Evolutionary conservation across 2,888 invertebrate genomes (phyloP), one percentile per base, ranked within the genome.

Genomic region (Steinernema scapterisci): DNA sequence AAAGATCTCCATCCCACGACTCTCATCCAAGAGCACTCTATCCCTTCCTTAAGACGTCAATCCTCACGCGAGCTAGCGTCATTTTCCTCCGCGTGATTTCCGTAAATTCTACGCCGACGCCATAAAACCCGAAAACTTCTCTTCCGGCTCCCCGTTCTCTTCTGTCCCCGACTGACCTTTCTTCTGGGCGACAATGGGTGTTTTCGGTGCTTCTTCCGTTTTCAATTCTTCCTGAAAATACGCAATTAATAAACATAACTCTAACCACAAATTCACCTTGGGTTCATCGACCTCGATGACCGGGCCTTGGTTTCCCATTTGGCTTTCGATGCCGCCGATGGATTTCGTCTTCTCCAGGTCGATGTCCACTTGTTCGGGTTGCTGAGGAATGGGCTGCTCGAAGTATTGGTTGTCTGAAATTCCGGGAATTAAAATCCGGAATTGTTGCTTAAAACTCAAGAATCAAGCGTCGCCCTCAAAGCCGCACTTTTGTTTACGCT

Each of bases 351-450:
- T 63, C 31, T 63, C 63, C 31, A 63, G 27, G 19, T 63, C 63
- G 63, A 63, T 63, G 27, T 63, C 63, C 16, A 63, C 3, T 38
- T 63, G 63, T 31, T 63, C 63, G 63, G 63, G 63, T 23, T 52
- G 52, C 19, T 9, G 23, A 3, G 54, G 27, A 27, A 54, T 25
- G n/a, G 63, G 27, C 38, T 63, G 63, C 16, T 63, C 63, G 38
- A 63, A 63, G 63, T 63, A 63, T 38, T 63, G 63, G 63, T 63
- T 63, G 31, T 63, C 63, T 63, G 25, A 31, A 63, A 48, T 38
- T 38, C 9, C 38, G 38, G 38, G 38, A n/a, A n/a, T n/a, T n/a
- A n/a, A n/a, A n/a, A n/a, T n/a, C n/a, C n/a, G n/a, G n/a, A n/a
- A n/a, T n/a, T n/a, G n/a, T n/a, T n/a, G n/a, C n/a, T n/a, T n/a